Evolutionary conservation across 1,140 invertebrate genomes (phyloP).

Genomic region (Littorina saxatilis): DNA sequence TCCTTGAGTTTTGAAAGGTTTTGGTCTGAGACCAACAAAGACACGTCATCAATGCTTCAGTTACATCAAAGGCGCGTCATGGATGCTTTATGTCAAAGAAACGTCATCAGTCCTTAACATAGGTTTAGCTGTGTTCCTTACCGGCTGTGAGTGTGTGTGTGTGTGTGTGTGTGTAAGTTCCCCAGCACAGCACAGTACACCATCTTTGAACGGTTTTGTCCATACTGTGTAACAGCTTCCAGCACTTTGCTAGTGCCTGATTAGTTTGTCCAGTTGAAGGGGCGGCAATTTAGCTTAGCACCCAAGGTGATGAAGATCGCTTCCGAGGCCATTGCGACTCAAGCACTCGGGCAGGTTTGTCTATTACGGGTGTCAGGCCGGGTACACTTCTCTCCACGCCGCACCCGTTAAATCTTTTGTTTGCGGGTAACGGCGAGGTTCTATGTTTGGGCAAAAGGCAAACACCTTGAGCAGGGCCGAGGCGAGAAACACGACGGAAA

Average conservation of each 20-base stretch:
- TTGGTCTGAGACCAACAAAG: too few species aligned
- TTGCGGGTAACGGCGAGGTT: not conserved
- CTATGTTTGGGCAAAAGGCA: not conserved
- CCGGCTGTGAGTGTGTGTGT: too few species aligned
- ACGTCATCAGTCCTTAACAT: too few species aligned
- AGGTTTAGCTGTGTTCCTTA: too few species aligned
- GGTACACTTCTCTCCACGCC: not conserved
- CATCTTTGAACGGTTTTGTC: too few species aligned
- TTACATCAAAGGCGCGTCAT: too few species aligned
- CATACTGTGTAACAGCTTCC: too few species aligned
- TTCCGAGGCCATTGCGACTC: not conserved
- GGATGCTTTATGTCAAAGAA: too few species aligned
- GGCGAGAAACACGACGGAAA: not conserved
- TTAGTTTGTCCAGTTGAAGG: slow-evolving; percentile 19
- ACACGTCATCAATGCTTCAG: too few species aligned
- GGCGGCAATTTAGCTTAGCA: slow-evolving; percentile 3
- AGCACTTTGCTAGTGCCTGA: not conserved
- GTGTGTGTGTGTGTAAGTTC: too few species aligned
- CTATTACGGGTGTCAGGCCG: not conserved
- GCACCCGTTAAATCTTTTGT: slow-evolving; percentile 3
- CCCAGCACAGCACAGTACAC: too few species aligned
- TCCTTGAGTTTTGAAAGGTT: too few species aligned
- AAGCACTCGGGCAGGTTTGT: slow-evolving; percentile 3
- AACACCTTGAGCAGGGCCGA: not conserved
- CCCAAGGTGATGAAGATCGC: not conserved